Evolutionary conservation across 2,113 vertebrate species (phyloP).

Genomic region (Gavialis gangeticus): DNA sequence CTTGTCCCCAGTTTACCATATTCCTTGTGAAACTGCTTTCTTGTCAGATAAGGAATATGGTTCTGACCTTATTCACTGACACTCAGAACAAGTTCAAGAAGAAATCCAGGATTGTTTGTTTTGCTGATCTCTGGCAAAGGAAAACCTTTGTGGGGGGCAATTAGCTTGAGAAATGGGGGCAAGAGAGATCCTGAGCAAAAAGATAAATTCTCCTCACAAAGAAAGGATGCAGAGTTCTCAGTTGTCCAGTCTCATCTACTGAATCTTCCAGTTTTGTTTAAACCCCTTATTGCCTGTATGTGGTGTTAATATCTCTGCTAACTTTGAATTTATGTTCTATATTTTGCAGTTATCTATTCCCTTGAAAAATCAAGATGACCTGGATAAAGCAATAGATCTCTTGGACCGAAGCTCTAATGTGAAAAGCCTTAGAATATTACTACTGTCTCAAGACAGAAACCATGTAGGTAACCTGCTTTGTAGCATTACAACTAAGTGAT

Average conservation of each 20-base stretch:
- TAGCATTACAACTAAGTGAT: background rate
- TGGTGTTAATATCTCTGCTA: background rate
- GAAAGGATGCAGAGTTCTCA: background rate
- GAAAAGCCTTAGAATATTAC: constrained; percentile 95
- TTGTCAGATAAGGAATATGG: background rate
- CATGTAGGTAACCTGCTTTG: constrained; percentile 82
- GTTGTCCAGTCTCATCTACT: background rate
- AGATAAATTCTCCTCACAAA: background rate
- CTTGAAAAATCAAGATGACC: constrained; percentile 91
- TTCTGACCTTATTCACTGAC: background rate
- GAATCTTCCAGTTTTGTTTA: background rate
- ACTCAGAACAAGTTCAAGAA: background rate
- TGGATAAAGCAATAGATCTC: constrained; percentile 94
- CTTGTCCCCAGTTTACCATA: background rate
- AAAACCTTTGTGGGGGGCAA: background rate
- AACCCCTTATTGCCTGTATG: background rate
- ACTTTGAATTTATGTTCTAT: constrained; percentile 1
- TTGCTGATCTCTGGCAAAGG: background rate
- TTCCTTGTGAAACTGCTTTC: background rate
- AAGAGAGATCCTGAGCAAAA: background rate
- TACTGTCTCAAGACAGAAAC: constrained; percentile 89
- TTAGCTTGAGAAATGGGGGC: background rate
- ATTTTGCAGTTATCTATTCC: constrained; percentile 91
- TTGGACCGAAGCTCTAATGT: constrained; percentile 93
- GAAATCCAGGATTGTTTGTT: background rate